Base-by-base conservation (phyloP, 2,888 invertebrate species). In the Andrena minutula region DNA sequence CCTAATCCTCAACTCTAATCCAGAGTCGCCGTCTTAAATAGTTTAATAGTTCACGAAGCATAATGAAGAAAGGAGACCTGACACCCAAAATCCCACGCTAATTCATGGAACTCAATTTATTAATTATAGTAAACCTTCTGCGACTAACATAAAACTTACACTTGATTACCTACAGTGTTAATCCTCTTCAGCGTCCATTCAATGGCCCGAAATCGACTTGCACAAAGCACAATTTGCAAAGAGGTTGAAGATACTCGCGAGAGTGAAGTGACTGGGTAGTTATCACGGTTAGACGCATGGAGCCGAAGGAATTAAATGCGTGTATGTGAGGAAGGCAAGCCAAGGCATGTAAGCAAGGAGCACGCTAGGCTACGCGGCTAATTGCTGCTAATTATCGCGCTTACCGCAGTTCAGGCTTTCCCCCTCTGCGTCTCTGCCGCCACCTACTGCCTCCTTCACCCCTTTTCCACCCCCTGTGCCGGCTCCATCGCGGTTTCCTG, bases 331-430 rank as follows among this genome's bases (percentile, higher is more conserved):
- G 75, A 74, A 86, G 78, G 87, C 79, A 86, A 86, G 86, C 77
- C 77, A 87, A 88, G 84, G 88, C 85, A 89, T 87, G 85, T 89
- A 89, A 88, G 91, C 88, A 87, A 86, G 88, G 82, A 78, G 78
- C 84, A 88, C 76, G 87, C 82, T 88, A 90, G 86, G 89, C 87
- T 87, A 88, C 89, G 90, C 89, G 87, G 89, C 88, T 93, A 93
- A 93, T 93, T 93, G 92, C 91, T 87, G 86, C 88, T 92, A 93
- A 93, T 93, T 93, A 93, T 92, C 91, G 88, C 93, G 91, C 92
- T 93, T 92, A 93, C 89, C 90, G 87, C 86, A 87, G 89, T 88
- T 90, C 88, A 80, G 75, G 83, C 88, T 84, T 84, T 74, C 84
- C 86, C 41, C 76, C 82, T 76, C 65, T 70, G 65, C 75, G 60